Evolutionary conservation across 1,140 invertebrate genomes (phyloP), one percentile per base, ranked within the genome.

Genomic region (Conus ventricosus): DNA sequence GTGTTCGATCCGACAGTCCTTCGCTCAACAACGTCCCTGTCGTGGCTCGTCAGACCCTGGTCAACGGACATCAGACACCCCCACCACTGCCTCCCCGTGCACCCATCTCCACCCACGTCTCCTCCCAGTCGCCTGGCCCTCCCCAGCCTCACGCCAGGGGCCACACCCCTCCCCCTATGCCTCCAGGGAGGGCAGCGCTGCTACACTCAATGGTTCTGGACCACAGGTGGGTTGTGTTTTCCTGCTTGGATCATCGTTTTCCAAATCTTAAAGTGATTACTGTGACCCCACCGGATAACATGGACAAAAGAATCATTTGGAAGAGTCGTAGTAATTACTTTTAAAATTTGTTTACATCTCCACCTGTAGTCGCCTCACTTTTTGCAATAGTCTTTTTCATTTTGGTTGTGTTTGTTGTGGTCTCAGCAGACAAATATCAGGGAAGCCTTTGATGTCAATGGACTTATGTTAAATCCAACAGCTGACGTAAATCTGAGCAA

Each of bases 1-100:
- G 97, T 93, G 98, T 97, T 15, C 96, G 98, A 53, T 98, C 98
- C 0, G 98, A 98, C 93, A 98, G 97, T 95, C 98, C 98, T 1
- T 96, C 97, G 89, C 53, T 92, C 6, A 88, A 85, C 63, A 88
- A 20, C 39, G 89, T 78, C 82, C 85, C 54, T n/a, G 82, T 11
- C 53, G 39, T 54, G 71, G 39, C 60, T 84, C 82, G 71, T 1
- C 87, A 90, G 15, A 96, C 90, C 39, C 89, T 96, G 80, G 91
- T 85, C 93, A 96, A 95, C 91, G 93, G 92, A 51, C 91, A 92
- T 54, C 93, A 94, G 88, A 93, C 97, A 13, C 97, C 97, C n/a
- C 97, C 97, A 1, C 97, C 97, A 0, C 96, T 97, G 23, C 97
- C 97, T 17, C 97, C 97, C 20, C 88, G 94, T 75, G 90, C 89